These are phyloP conservation scores for Synanthedon formicaeformis DNA, from an alignment of 2,888 invertebrate genomes.

Conservation along the genomic window DNA sequence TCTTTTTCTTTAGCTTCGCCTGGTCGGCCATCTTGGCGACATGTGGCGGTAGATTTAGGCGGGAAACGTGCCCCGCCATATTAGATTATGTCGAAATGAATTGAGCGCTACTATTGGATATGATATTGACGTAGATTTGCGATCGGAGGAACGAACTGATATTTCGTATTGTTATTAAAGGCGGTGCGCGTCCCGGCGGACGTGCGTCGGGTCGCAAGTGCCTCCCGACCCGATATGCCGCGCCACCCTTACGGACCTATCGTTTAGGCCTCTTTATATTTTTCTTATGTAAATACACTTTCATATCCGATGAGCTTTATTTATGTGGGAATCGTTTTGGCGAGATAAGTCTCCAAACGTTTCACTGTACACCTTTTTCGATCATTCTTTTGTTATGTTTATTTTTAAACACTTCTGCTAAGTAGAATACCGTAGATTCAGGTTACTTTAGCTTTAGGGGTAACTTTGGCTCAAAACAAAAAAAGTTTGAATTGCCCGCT, in stretches of 20 bases:
- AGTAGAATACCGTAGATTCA: too few relatives aligned
- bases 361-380: conserved; percentile 42
- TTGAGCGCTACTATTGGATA: conserved; percentile 68
- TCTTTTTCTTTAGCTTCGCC: conserved; percentile 66
- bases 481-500: too few relatives aligned
- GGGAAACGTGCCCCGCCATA: conserved; percentile 68
- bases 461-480: too few relatives aligned
- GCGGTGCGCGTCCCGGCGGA: conserved; percentile 48
- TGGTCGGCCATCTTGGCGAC: conserved; percentile 70
- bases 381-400: conserved; percentile 36
- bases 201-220: conserved; percentile 46
- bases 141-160: conserved; percentile 71
- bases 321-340: conserved; percentile 71
- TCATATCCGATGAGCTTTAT: conserved; percentile 72
- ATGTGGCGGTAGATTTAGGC: conserved; percentile 70
- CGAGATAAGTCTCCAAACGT: conserved; percentile 62
- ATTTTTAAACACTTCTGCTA: conserved; percentile 15
- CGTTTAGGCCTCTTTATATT: conserved; percentile 70
- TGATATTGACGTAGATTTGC: conserved; percentile 72
- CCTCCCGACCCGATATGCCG: conserved; percentile 41
- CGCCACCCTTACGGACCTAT: conserved; percentile 61
- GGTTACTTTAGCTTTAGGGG: too few relatives aligned
- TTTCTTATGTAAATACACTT: conserved; percentile 69
- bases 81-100: conserved; percentile 71
- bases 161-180: conserved; percentile 71